Percentiles rank a stretch among this genome's conserved stretches.
These are phyloP conservation scores for Brachionus sp. DNA, from an alignment of 1,140 invertebrate genomes.

Conservation along the genomic window DNA sequence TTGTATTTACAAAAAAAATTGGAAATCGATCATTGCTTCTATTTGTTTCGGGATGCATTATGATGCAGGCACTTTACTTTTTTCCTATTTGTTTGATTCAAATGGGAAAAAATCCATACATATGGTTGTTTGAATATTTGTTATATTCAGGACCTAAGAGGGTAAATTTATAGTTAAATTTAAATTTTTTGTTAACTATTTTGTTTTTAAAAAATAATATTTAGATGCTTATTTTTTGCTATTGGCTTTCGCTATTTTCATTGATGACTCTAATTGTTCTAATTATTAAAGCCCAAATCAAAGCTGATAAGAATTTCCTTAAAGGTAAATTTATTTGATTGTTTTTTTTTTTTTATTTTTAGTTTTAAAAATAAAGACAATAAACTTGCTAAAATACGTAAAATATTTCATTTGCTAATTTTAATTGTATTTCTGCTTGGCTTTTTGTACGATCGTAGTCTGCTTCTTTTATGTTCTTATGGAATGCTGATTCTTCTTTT, in stretches of 20 bases:
- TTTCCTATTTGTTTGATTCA: conserved; percentile 11
- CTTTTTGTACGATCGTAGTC: not conserved
- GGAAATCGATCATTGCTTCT: not conserved
- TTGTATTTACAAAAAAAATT: not conserved
- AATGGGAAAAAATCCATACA: not conserved
- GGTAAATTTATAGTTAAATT: not conserved
- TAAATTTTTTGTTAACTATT: not conserved
- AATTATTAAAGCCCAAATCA: not conserved
- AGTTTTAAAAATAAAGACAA: not conserved
- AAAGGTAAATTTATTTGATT: conserved; percentile 1
- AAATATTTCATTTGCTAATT: conserved; percentile 40
- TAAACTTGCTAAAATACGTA: conserved; percentile 21
- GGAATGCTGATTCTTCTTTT: conserved; percentile 36
- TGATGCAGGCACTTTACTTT: not conserved
- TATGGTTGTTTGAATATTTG: conserved; percentile 9
- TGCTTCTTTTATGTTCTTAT: conserved; percentile 10
- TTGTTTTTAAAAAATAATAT: not conserved
- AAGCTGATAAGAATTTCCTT: not conserved
- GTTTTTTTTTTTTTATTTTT: not conserved
- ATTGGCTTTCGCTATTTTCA: conserved; percentile 4
- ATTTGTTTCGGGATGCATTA: not conserved
- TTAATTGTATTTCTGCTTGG: conserved; percentile 20
- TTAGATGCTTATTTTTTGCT: not conserved
- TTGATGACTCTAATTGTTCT: not conserved
- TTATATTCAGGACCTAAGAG: not conserved